Evolutionary conservation across 2,113 vertebrate species (phyloP), one percentile per base, ranked within the genome.

Genomic region (Phalacrocorax pelagicus): DNA sequence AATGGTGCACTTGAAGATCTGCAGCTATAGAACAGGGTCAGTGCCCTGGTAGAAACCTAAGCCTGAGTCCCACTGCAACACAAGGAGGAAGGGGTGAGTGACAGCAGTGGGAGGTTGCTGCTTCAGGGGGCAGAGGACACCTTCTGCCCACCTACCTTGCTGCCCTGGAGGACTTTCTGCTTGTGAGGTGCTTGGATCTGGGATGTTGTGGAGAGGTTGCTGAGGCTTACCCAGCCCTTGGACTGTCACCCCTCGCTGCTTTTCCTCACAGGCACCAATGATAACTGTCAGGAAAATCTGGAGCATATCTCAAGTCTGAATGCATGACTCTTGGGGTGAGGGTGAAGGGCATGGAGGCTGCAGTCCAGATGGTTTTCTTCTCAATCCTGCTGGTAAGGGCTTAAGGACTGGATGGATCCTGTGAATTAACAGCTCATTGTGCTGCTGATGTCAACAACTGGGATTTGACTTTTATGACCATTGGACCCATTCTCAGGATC

Each of bases 381-480:
- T 70, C 51, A 74, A 0, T 81, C 12, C 6, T 65, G 11, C 15
- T 51, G 23, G 6, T 0, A 3, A 55, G 11, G 18, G 27, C 4
- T 87, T 51, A 51, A 77, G 27, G 8, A 47, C 10, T 36, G 24
- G 24, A 38, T 81, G 23, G 38, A 81, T 81, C 24, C 34, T 58
- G n/a, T 55, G 22, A 26, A 38, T 74, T 55, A 62, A 74, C 15
- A 67, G 8, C 17, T 81, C 9, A 36, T 72, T 72, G 17, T 49
- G 11, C 15, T 82, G 6, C 27, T 78, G 59, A 27, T 57, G 7
- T 55, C 40, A 44, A 44, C 22, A 70, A 22, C 6, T 44, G 12
- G 15, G 18, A 47, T 74, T 80, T 74, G 22, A 49, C 47, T 67
- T 79, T 42, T 80, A 61, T 46, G 61, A 24, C 16, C 15, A 11